These are phyloP conservation scores for Synanthedon vespiformis DNA, from an alignment of 2,888 invertebrate species.

Conservation along the genomic window DNA sequence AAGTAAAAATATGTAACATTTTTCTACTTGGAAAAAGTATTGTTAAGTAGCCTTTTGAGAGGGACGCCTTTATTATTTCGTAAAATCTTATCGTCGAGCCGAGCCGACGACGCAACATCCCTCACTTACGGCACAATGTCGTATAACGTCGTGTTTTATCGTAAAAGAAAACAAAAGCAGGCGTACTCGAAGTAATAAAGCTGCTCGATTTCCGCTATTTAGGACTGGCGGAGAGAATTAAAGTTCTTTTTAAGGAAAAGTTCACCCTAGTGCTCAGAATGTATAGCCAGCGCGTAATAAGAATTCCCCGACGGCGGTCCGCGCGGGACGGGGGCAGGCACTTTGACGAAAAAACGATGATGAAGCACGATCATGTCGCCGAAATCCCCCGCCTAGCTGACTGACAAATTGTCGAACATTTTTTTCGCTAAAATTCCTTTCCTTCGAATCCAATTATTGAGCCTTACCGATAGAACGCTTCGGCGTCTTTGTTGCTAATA, in stretches of 20 bases:
- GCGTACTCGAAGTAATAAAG: conserved; percentile 50
- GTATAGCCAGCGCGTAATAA: conserved; percentile 50
- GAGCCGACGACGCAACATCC: conserved; percentile 30
- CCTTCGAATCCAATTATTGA: conserved; percentile 54
- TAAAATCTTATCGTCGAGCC: conserved; percentile 24
- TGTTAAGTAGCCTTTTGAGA: conserved; percentile 6
- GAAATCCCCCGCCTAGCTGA: conserved; percentile 43
- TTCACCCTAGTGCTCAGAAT: conserved; percentile 45
- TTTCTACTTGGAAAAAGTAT: not conserved
- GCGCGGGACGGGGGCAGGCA: conserved; percentile 28
- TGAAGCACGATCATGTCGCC: conserved; percentile 55
- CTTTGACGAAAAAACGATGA: conserved; percentile 58
- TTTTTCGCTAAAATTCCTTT: conserved; percentile 55
- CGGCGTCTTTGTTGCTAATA: conserved; percentile 20
- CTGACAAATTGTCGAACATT: conserved; percentile 59
- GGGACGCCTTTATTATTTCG: conserved; percentile 18
- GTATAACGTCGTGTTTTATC: conserved; percentile 42
- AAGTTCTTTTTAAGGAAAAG: conserved; percentile 49
- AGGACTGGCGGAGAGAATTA: conserved; percentile 46
- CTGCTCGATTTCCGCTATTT: conserved; percentile 50
- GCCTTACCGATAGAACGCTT: conserved; percentile 37
- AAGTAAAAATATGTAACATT: not conserved
- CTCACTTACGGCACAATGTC: conserved; percentile 38
- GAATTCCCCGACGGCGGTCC: conserved; percentile 37
- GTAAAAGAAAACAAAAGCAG: conserved; percentile 52